phyloP scores from a whole-genome alignment of 35 echinoderm and acorn worm genomes.

The Apostichopus californicus region DNA sequence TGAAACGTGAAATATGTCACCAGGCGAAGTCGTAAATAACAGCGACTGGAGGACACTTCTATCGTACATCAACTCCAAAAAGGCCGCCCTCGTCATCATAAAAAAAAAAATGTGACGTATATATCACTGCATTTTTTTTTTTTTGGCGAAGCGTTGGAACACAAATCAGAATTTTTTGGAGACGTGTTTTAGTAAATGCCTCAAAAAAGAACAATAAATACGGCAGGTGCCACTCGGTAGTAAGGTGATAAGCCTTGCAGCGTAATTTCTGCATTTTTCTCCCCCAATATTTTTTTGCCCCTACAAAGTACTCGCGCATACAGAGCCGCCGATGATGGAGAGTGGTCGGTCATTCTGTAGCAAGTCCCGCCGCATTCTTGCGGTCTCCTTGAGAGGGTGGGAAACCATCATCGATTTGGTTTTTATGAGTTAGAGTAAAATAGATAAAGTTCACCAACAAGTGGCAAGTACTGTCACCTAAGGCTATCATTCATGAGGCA shows the following conservation, averaged over 20 bases:
- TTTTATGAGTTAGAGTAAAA: not conserved
- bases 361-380: not conserved
- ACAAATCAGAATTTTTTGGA: slow-evolving; percentile 2
- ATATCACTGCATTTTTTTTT: not conserved
- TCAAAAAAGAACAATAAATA: slow-evolving; percentile 34
- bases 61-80: slow-evolving; percentile 35
- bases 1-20: slow-evolving; percentile 51
- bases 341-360: not conserved
- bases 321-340: not conserved
- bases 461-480: not conserved
- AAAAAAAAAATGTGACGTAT: not conserved
- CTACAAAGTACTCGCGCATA: not conserved
- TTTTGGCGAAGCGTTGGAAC: not conserved
- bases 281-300: not conserved
- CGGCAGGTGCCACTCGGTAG: not conserved
- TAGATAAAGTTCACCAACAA: not conserved
- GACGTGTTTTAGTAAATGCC: slow-evolving; percentile 34
- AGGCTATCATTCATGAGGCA: too few species aligned
- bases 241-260: slow-evolving; percentile 19
- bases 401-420: not conserved
- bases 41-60: not conserved
- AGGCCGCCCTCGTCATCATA: slow-evolving; percentile 32
- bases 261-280: not conserved
- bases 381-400: not conserved
- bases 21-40: slow-evolving; percentile 41